These are phyloP conservation scores for Calypte anna DNA, from an alignment of 2,113 vertebrate genomes.

Conservation along the genomic window DNA sequence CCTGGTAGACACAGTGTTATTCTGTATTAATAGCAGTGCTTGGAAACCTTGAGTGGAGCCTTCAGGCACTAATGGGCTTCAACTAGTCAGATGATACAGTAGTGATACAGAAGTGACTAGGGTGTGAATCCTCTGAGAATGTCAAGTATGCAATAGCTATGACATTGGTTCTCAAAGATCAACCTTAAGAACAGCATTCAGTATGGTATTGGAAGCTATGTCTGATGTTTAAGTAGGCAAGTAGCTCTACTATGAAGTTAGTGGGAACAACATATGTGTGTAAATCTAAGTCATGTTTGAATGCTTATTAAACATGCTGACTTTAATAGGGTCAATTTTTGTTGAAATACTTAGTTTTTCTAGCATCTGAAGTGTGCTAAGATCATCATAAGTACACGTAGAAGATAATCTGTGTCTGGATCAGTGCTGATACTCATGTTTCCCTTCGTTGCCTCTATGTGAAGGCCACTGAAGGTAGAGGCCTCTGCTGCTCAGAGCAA, in stretches of 20 bases:
- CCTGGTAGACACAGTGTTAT: background rate
- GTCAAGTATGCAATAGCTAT: background rate
- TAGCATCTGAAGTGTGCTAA: background rate
- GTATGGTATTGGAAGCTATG: background rate
- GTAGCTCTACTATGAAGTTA: background rate
- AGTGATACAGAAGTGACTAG: background rate
- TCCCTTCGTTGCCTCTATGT: background rate
- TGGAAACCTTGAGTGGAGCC: background rate
- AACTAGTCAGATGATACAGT: background rate
- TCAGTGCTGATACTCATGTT: background rate
- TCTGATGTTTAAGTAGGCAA: background rate
- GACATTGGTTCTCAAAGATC: constrained; percentile 22
- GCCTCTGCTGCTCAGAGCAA: background rate
- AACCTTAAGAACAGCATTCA: background rate
- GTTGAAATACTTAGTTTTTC: background rate
- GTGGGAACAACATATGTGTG: background rate
- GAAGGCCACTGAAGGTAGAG: background rate
- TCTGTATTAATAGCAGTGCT: background rate
- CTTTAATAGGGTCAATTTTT: background rate
- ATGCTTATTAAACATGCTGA: background rate
- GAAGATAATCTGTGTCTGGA: background rate
- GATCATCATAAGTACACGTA: accelerated
- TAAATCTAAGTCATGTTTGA: background rate
- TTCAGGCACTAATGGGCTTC: background rate
- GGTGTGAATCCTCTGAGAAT: background rate